Conservation (phyloP, 2,888 invertebrate species). For the Lycophotia porphyrea region DNA sequence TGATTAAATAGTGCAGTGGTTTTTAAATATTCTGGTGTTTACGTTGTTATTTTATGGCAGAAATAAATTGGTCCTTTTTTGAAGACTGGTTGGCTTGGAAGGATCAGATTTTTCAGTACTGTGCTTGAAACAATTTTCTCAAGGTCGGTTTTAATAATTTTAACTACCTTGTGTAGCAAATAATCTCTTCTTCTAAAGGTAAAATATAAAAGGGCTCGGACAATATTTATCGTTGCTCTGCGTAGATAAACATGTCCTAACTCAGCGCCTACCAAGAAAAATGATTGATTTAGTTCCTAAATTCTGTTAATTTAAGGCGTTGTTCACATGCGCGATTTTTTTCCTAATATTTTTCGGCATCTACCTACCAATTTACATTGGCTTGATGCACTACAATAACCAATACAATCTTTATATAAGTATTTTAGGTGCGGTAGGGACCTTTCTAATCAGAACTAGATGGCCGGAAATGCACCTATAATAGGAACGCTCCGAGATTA, state of each 20-base stretch:
- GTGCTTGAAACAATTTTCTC: not conserved
- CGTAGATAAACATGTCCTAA: slow-evolving; percentile 21
- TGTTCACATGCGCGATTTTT: slow-evolving; percentile 21
- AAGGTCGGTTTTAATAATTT: not conserved
- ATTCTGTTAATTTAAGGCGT: slow-evolving; percentile 35
- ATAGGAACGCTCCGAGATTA: not conserved
- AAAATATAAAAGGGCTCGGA: slow-evolving; percentile 11
- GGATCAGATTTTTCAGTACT: slow-evolving; percentile 2
- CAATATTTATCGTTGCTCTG: slow-evolving; percentile 27
- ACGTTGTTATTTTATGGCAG: not conserved
- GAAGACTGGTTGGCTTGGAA: not conserved
- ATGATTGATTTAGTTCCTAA: slow-evolving; percentile 46
- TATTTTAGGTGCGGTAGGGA: not conserved
- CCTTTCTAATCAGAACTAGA: not conserved
- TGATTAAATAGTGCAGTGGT: not conserved
- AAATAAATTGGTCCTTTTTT: not conserved
- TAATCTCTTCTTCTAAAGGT: not conserved
- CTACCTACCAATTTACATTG: not conserved
- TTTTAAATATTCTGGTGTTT: not conserved
- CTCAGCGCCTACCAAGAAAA: slow-evolving; percentile 33
- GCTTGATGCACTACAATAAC: not conserved
- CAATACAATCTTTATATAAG: not conserved
- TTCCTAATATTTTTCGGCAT: not conserved
- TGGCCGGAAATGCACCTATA: slow-evolving; percentile 21
- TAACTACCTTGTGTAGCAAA: not conserved